Conservation (phyloP, 2,797 vertebrate genomes). For the Falco concolor region DNA sequence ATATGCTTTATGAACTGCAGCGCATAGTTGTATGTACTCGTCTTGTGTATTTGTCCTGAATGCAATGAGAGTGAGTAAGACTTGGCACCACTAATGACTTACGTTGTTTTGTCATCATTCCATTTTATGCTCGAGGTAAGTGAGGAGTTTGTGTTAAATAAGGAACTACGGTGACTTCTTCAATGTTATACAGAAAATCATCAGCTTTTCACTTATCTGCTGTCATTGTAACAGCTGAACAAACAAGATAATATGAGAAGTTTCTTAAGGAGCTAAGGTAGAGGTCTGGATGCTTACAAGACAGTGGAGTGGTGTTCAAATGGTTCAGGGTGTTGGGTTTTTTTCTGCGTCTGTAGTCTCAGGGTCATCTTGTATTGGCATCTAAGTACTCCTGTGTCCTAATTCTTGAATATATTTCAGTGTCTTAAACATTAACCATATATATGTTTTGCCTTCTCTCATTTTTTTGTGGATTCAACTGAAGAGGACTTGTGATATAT, state of each 20-base stretch:
- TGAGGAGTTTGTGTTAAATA: neutral
- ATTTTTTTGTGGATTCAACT: neutral
- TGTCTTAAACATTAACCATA: neutral
- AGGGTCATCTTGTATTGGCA: neutral
- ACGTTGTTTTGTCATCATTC: accelerated
- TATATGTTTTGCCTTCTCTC: accelerated
- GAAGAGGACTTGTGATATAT: neutral
- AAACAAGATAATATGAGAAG: neutral
- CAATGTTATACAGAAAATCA: neutral
- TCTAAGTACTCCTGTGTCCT: neutral
- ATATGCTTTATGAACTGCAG: neutral
- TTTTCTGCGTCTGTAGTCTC: neutral
- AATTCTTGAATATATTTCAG: neutral
- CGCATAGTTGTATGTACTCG: neutral
- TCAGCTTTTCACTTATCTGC: neutral
- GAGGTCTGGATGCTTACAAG: neutral
- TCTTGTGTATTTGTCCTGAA: neutral
- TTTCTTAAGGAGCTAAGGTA: neutral
- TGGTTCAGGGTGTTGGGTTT: neutral
- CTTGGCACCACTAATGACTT: neutral
- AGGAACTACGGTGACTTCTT: neutral
- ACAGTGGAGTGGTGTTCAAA: neutral
- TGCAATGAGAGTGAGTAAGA: neutral
- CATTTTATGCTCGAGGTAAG: neutral
- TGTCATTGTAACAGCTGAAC: neutral